Evolutionary conservation across 2,113 vertebrate genomes (phyloP), one percentile per base, ranked within the genome.

Genomic region (Gadus macrocephalus): DNA sequence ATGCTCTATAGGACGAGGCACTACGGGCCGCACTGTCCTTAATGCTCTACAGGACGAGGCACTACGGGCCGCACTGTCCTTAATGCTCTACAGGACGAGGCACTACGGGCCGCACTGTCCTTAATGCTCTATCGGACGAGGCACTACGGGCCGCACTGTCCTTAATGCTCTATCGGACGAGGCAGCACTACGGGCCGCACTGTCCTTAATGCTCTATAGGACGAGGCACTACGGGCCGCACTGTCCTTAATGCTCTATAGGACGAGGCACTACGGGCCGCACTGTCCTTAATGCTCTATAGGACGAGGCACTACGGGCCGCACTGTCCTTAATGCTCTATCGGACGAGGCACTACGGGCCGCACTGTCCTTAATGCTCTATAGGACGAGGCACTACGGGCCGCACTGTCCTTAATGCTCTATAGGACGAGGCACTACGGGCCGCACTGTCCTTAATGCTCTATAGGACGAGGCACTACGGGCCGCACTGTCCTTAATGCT

Each of bases 71-170:
- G n/a, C n/a, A n/a, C n/a, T n/a, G n/a, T n/a, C n/a, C n/a, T n/a
- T n/a, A n/a, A n/a, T n/a, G 64, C 58, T 76, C 58, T 61, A 65
- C 17, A 63, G 68, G 73, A 69, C 77, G 65, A 70, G 67, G 72
- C 61, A 78, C 83, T 81, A 70, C 62, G 2, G 82, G 77, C 82
- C 61, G 76, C 31, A 71, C 67, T 67, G 71, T 72, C 69, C 78
- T 56, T 68, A 71, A 38, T 78, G 63, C 56, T 75, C 56, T 55
- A 62, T n/a, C 59, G 68, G 73, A 70, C 62, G 2, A 81, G 77
- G 81, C 61, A 78, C 83, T 81, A 70, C 62, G 2, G 82, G 77
- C 82, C 61, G 76, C 31, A 71, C 67, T n/a, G n/a, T n/a, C n/a
- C n/a, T n/a, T n/a, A n/a, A n/a, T 78, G 63, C 56, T 75, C 56